A percentile compares a stretch with the other conserved stretches of the same genome.
These are phyloP conservation scores for Chaenodraco wilsoni DNA, from an alignment of 2,797 vertebrate genomes.

Conservation along the genomic window DNA sequence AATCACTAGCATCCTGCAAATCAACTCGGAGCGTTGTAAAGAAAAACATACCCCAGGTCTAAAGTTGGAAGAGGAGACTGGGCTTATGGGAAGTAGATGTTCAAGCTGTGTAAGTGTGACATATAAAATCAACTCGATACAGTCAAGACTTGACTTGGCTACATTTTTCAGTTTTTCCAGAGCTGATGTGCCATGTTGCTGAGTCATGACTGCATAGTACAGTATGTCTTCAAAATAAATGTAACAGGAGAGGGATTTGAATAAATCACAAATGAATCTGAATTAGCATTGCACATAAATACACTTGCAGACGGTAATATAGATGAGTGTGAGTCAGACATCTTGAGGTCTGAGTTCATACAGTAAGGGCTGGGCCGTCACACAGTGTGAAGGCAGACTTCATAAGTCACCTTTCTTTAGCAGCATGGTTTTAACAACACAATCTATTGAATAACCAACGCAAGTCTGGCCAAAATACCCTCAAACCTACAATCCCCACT, in stretches of 20 bases:
- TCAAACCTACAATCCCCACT: constrained; percentile 47
- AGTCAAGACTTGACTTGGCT: constrained; percentile 36
- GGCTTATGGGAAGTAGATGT: constrained; percentile 34
- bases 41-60: constrained; percentile 44
- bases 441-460: constrained; percentile 50
- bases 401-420: constrained; percentile 66
- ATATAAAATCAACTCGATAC: constrained; percentile 38
- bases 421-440: constrained; percentile 40
- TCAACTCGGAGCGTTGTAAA: constrained; percentile 35
- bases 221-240: constrained; percentile 57
- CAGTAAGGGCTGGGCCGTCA: constrained; percentile 41
- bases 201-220: constrained; percentile 46
- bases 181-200: constrained; percentile 28
- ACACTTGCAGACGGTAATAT: constrained; percentile 45
- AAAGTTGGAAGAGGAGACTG: constrained; percentile 33
- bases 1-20: constrained; percentile 33
- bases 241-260: constrained; percentile 48
- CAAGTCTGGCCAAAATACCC: constrained; percentile 46
- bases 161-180: constrained; percentile 51
- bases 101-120: constrained; percentile 48
- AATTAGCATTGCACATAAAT: constrained; percentile 51
- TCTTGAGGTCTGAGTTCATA: constrained; percentile 55
- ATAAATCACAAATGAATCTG: constrained; percentile 57
- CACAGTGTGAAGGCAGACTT: constrained; percentile 56
- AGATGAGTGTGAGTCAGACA: constrained; percentile 59